Evolutionary conservation across 1,140 invertebrate species (phyloP), one percentile per base, ranked within the genome.

Genomic region (Tetragnatha versicolor): DNA sequence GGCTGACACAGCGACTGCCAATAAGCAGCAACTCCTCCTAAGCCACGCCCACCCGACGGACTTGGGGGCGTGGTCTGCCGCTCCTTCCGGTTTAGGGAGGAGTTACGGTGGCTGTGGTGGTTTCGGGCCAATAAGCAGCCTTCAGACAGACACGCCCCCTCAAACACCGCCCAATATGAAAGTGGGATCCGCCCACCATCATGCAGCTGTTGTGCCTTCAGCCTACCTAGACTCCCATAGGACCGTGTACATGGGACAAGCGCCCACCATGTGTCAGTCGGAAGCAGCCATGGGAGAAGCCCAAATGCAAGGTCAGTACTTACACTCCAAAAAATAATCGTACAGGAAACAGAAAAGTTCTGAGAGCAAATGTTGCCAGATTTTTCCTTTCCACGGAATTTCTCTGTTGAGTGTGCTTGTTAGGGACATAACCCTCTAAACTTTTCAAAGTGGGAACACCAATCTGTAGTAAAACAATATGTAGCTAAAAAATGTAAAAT

Each of bases 1-100:
- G 81, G 96, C 96, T 31, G 95, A 98, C 85, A 97, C 95, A 35
- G 96, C 96, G 20, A 96, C 95, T n/a, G 97, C 94, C 86, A 97
- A 97, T 85, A 58, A 17, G 53, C 63, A 2, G 55, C 61, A 10
- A 45, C 39, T 1, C 6, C 58, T 0, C 69, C 60, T 27, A 42
- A 33, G 37, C 58, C 39, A 6, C n/a, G 53, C 31, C 2, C 22
- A 27, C n/a, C 29, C 45, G 3, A 35, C 37, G 6, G 58, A 76
- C 20, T 22, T 49, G 4, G 79, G 29, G 73, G 47, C 60, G 20
- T 66, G 77, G 55, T 31, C 63, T 42, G 60, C 60, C n/a, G 70
- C 81, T 68, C 76, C 37, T 31, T 45, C 35, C 29, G 42, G 63
- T 37, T 58, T 37, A 33, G 55, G 60, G 20, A 35, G 47, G 14